Base-by-base conservation (phyloP, 2,888 invertebrate species). In the Scaptomyza polygonia region DNA sequence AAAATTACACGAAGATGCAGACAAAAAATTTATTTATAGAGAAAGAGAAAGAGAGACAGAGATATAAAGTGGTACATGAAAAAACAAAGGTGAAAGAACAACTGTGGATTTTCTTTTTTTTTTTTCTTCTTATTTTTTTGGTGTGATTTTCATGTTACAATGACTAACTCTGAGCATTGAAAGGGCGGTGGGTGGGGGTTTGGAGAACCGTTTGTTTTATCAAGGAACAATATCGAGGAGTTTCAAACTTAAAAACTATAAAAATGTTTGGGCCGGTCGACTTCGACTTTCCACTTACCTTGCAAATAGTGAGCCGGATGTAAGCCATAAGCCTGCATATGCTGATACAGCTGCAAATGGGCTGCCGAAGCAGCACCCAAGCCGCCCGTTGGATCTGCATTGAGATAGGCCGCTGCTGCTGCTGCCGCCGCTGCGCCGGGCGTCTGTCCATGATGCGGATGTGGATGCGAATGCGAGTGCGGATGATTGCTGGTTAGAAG, bases 271-370 rank as follows among this genome's bases (percentile, higher is more conserved):
- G 21, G 11, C 48, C 34, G 6, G 1, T n/a, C n/a, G 25, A n/a
- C n/a, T n/a, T n/a, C n/a, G 27, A n/a, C 3, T 30, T 30, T 30
- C 2, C 43, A 92, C 92, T 93, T 93, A 91, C 94, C 93, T 93
- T 94, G 94, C 80, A 94, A 78, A 85, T 94, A 89, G 75, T 94
- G 94, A 8, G 89, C 74, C 77, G 94, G 94, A 83, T 94, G 94
- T 78, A 94, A 87, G 12, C 94, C 94, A 56, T 93, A 94, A 14
- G 94, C 94, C 84, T 95, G 94, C 82, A 95, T 91, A 88, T 95
- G 95, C 86, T 95, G 94, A 86, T 94, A 89, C 72, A 94, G 89
- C 81, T 94, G 95, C 84, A 95, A 91, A 51, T 91, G 91, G 55
- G 94, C 93, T 3, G 94, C 93, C 59, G 94, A 93, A 3, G 70